Conservation (phyloP, 2,797 vertebrate species). For the Oryzias dopingdopingensis region DNA sequence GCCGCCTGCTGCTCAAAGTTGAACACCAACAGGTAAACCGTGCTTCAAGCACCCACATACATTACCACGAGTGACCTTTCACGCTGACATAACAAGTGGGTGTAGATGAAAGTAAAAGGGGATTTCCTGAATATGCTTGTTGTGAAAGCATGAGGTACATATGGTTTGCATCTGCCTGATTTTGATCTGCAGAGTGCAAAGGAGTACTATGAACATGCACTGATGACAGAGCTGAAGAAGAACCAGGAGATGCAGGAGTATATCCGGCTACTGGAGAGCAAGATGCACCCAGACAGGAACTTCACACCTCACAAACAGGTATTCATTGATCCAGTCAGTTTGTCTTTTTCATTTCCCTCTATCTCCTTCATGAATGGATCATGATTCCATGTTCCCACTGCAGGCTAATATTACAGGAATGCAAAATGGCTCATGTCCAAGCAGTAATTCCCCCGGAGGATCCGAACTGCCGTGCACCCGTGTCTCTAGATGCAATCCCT, state of each 20-base stretch:
- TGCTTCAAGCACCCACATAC: constrained; percentile 1
- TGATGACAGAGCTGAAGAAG: constrained; percentile 82
- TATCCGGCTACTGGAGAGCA: constrained; percentile 69
- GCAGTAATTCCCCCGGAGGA: constrained; percentile 16
- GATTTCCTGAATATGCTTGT: constrained; percentile 1
- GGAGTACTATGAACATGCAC: constrained; percentile 78
- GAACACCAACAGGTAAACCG: constrained; percentile 80
- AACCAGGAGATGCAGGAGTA: constrained; percentile 81
- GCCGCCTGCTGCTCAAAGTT: constrained; percentile 75
- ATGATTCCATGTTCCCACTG: constrained; percentile 16
- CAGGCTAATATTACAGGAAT: constrained; percentile 42
- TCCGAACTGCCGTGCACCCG: constrained; percentile 20
- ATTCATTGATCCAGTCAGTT: neutral
- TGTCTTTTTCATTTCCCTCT: neutral
- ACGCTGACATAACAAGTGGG: neutral
- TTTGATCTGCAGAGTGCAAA: constrained; percentile 60
- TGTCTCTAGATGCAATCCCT: constrained; percentile 16
- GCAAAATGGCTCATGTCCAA: constrained; percentile 7
- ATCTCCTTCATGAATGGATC: neutral
- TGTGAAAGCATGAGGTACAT: neutral
- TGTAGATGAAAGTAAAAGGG: neutral
- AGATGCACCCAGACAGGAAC: constrained; percentile 56
- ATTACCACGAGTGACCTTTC: neutral
- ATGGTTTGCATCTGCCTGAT: constrained; percentile 10
- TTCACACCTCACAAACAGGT: constrained; percentile 53